Evolutionary conservation across 2,888 invertebrate genomes (phyloP).

Genomic region (Rotaria socialis): DNA sequence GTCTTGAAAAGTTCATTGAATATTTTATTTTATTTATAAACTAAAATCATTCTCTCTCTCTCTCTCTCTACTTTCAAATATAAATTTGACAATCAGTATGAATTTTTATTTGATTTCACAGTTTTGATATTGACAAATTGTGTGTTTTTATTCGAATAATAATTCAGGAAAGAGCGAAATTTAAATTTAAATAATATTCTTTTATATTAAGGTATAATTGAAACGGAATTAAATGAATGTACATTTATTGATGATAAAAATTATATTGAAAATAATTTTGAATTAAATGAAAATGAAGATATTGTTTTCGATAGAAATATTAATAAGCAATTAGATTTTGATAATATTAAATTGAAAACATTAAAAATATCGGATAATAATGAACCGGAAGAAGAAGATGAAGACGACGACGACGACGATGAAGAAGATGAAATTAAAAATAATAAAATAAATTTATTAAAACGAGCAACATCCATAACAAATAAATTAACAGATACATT

Average conservation of each 20-base stretch:
- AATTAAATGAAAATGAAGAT: background rate
- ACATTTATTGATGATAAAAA: background rate
- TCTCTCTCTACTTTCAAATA: too few species aligned
- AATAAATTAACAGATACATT: background rate
- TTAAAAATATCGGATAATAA: background rate
- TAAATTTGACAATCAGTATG: too few species aligned
- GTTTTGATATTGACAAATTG: too few species aligned
- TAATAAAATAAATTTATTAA: background rate
- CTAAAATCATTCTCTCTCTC: too few species aligned
- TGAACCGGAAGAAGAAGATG: background rate
- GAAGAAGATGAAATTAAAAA: background rate
- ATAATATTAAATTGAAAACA: background rate
- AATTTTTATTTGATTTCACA: too few species aligned
- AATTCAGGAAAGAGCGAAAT: too few species aligned
- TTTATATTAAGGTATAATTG: background rate
- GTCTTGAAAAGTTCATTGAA: too few species aligned
- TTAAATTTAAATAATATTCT: too few species aligned
- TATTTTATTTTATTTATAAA: too few species aligned
- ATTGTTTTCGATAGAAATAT: background rate
- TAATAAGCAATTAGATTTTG: background rate
- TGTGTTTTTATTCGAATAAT: too few species aligned
- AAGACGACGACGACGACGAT: background rate
- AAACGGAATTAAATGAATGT: constrained; percentile 3
- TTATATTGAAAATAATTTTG: background rate
- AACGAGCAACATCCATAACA: constrained; percentile 27